A percentile compares a stretch with the other conserved stretches of the same genome.
These are phyloP conservation scores for Zaprionus lachaisei DNA, from an alignment of 1,140 invertebrate genomes.

Conservation along the genomic window DNA sequence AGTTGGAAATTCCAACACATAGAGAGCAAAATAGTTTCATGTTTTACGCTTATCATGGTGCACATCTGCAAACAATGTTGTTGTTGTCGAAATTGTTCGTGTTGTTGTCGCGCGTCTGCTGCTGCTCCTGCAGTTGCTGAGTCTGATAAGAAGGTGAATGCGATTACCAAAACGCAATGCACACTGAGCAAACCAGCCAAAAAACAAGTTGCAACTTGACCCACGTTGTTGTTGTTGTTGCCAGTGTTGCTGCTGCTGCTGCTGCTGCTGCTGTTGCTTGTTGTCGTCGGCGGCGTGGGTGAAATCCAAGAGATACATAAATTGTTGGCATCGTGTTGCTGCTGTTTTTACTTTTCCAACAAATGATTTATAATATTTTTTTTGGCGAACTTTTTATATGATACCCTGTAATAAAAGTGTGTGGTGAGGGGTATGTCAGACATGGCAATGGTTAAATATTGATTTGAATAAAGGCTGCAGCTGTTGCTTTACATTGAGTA, in stretches of 20 bases:
- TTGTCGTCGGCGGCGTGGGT: conserved; percentile 59
- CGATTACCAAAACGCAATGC: conserved; percentile 47
- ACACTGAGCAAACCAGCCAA: conserved; percentile 28
- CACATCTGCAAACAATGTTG: conserved; percentile 49
- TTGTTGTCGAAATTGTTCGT: conserved; percentile 19
- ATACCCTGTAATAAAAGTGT: conserved; percentile 19
- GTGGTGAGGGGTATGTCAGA: neutral
- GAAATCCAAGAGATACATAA: conserved; percentile 74
- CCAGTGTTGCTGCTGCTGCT: conserved; percentile 11
- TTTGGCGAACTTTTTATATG: conserved; percentile 18
- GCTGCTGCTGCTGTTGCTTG: conserved; percentile 1
- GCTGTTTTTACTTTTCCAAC: conserved; percentile 77
- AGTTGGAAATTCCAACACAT: conserved; percentile 4
- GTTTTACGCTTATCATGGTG: conserved; percentile 49
- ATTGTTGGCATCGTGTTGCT: conserved; percentile 73
- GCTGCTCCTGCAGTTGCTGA: conserved; percentile 10
- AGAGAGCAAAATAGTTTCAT: conserved; percentile 29
- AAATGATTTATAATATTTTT: conserved; percentile 62
- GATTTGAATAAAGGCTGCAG: no score
- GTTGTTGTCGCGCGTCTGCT: conserved; percentile 34
- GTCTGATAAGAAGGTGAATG: conserved; percentile 51
- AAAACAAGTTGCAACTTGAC: conserved; percentile 65
- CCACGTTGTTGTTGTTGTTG: conserved; percentile 35
- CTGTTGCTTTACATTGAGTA: neutral
- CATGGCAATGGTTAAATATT: no score